A percentile compares a stretch with the other conserved stretches of the same genome.
Evolutionary conservation across 2,888 invertebrate species (phyloP).

Genomic region (Mactromeris polynyma): DNA sequence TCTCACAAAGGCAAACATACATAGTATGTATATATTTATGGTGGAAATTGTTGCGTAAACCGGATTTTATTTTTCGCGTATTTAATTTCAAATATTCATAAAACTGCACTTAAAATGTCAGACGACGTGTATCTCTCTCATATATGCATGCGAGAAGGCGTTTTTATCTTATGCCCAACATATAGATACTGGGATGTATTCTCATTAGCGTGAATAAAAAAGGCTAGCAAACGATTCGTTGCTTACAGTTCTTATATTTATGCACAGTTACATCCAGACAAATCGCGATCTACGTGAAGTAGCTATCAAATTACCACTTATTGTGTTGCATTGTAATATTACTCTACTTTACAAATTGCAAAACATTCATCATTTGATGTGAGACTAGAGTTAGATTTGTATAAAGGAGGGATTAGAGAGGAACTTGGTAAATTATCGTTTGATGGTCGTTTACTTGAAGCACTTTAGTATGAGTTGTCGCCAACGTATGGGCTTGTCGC

Average conservation of each 20-base stretch:
- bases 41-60: too few relatives aligned
- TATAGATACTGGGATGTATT: too few relatives aligned
- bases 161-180: too few relatives aligned
- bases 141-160: too few relatives aligned
- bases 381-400: not conserved
- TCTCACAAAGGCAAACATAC: too few relatives aligned
- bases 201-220: not conserved
- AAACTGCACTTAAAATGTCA: too few relatives aligned
- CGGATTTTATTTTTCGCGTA: too few relatives aligned
- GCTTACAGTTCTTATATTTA: not conserved
- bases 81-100: too few relatives aligned
- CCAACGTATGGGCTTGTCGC: not conserved
- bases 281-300: not conserved
- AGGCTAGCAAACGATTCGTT: not conserved
- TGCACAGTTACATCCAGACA: not conserved
- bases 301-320: not conserved
- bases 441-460: not conserved
- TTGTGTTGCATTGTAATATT: not conserved
- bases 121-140: too few relatives aligned
- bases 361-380: conserved; percentile 4
- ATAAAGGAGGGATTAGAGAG: conserved; percentile 1
- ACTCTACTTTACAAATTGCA: not conserved
- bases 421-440: not conserved
- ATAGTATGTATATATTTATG: too few relatives aligned
- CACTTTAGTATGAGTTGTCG: not conserved